Percentiles rank a stretch among this genome's conserved stretches.
These are phyloP conservation scores for Bombus superbus DNA, from an alignment of 1,140 invertebrate genomes.

Conservation along the genomic window DNA sequence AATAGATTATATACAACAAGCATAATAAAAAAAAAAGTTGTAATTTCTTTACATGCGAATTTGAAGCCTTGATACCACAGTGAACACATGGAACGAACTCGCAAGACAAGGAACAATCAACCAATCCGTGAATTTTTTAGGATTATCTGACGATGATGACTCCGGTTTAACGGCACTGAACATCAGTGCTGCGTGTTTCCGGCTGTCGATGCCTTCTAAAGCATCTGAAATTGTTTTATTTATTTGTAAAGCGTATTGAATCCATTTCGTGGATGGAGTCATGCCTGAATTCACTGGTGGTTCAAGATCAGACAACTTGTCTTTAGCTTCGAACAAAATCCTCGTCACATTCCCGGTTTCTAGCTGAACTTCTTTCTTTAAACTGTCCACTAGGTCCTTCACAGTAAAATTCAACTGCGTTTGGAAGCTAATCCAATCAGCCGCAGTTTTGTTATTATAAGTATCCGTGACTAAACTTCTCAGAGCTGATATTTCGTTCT, in stretches of 20 bases:
- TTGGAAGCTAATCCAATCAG: constrained; percentile 20
- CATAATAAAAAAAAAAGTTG: not conserved
- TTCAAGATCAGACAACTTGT: constrained; percentile 1
- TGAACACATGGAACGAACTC: not conserved
- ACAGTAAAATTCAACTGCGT: constrained; percentile 27
- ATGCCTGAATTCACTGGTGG: not conserved
- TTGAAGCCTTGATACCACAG: not conserved
- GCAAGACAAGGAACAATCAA: not conserved
- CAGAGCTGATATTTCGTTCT: constrained; percentile 40
- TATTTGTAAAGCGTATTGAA: not conserved
- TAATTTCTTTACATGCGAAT: not conserved
- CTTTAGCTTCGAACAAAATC: constrained; percentile 6
- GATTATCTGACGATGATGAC: not conserved
- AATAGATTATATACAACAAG: constrained; percentile 22
- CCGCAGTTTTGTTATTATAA: not conserved
- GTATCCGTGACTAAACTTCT: constrained; percentile 24
- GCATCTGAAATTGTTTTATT: constrained; percentile 30
- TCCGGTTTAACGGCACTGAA: not conserved
- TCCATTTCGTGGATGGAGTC: not conserved
- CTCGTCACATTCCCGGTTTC: not conserved
- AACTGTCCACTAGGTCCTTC: not conserved
- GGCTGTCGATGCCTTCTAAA: not conserved
- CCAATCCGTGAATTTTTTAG: not conserved
- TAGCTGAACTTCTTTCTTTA: not conserved
- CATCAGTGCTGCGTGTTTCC: not conserved